These are phyloP conservation scores for Eumacrocentrus americanus DNA, from an alignment of 2,888 invertebrate genomes.

Conservation along the genomic window DNA sequence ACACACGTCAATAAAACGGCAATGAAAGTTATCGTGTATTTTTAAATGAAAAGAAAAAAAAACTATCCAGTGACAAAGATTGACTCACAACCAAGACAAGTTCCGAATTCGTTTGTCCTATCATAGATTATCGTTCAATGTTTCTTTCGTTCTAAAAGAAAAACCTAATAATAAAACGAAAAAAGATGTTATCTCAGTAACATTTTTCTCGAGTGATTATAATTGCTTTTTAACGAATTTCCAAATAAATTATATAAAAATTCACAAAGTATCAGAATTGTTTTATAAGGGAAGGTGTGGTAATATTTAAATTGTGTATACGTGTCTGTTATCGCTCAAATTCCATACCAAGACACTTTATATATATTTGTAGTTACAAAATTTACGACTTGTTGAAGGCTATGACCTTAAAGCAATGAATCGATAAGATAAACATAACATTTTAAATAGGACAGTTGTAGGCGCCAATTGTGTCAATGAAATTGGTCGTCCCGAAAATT, in stretches of 20 bases:
- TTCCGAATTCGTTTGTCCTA: background rate
- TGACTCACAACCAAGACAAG: background rate
- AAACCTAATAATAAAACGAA: background rate
- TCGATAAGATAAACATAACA: too few species aligned
- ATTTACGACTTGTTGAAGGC: too few species aligned
- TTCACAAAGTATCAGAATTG: background rate
- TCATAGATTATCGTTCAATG: too few species aligned
- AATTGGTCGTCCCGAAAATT: too few species aligned
- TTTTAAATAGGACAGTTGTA: too few species aligned
- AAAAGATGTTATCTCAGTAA: background rate
- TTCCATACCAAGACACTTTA: background rate
- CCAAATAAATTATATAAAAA: background rate
- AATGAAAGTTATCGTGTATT: too few species aligned
- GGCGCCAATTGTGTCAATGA: too few species aligned
- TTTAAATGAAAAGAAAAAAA: too few species aligned
- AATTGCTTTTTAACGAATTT: background rate
- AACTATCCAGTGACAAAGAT: background rate
- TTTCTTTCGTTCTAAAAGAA: background rate
- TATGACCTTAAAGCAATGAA: too few species aligned
- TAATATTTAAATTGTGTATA: background rate
- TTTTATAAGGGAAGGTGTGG: background rate
- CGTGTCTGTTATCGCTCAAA: background rate
- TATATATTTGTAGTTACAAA: background rate
- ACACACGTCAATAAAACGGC: too few species aligned
- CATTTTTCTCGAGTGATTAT: background rate